Evolutionary conservation across 2,113 vertebrate genomes (phyloP).

Genomic region (Rhineura floridana): DNA sequence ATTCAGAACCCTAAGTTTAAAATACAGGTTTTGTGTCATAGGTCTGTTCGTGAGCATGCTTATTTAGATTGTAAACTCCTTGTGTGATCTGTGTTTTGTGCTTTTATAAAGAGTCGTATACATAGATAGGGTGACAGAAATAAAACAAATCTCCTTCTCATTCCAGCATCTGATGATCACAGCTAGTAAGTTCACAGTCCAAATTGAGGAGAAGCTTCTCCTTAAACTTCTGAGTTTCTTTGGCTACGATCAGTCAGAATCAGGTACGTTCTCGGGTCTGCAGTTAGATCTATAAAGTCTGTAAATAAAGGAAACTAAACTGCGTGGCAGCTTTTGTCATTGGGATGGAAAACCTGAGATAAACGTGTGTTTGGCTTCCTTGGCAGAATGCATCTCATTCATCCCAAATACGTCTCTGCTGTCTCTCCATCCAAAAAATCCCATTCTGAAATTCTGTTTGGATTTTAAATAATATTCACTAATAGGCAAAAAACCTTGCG

Average conservation of each 20-base stretch:
- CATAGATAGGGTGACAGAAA: too few species aligned
- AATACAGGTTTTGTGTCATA: not conserved
- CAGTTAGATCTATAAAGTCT: not conserved
- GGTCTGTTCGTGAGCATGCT: not conserved
- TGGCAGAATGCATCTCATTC: accelerated
- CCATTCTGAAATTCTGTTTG: not conserved
- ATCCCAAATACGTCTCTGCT: not conserved
- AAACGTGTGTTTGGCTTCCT: too few species aligned
- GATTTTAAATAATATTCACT: not conserved
- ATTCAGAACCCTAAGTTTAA: not conserved
- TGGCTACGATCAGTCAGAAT: conserved; percentile 87
- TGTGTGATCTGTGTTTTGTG: not conserved
- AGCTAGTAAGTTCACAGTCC: conserved; percentile 89
- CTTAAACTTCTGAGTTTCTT: conserved; percentile 95
- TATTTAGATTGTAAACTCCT: not conserved
- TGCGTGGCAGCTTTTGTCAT: not conserved
- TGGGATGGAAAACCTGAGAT: too few species aligned
- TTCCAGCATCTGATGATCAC: conserved; percentile 94
- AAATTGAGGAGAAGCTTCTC: conserved; percentile 95
- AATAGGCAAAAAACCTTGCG: too few species aligned
- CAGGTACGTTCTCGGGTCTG: conserved; percentile 75
- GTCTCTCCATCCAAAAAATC: not conserved
- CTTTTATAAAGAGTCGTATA: not conserved
- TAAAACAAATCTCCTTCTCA: conserved; percentile 1
- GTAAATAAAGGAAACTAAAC: not conserved